phyloP scores from a whole-genome alignment of 2,888 invertebrate genomes.

The Lochmaea capreae region DNA sequence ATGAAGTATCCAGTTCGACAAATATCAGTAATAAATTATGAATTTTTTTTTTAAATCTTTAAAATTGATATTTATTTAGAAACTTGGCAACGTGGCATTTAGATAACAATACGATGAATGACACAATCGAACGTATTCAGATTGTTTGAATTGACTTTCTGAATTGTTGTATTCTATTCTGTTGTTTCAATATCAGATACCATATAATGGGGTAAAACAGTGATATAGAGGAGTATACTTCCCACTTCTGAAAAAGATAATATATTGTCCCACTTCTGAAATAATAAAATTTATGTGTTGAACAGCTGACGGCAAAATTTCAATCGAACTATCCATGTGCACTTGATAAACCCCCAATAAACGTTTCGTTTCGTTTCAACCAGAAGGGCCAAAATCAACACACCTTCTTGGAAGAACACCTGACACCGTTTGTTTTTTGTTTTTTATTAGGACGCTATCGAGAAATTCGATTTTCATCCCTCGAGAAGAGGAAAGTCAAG shows the following conservation, averaged over 20 bases:
- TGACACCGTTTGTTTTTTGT: background rate
- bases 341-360: background rate
- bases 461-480: constrained; percentile 12
- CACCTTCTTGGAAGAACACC: background rate
- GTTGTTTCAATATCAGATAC: too few relatives aligned
- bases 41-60: too few relatives aligned
- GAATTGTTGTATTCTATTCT: too few relatives aligned
- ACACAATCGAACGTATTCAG: too few relatives aligned
- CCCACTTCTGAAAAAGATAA: too few relatives aligned
- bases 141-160: too few relatives aligned
- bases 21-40: background rate
- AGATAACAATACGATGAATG: too few relatives aligned
- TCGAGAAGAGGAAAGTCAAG: background rate
- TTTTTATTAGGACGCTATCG: background rate
- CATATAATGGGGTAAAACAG: too few relatives aligned
- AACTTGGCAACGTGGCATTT: too few relatives aligned
- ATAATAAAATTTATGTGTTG: background rate
- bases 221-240: too few relatives aligned
- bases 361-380: background rate
- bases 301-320: background rate
- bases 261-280: constrained; percentile 1
- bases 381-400: constrained; percentile 8
- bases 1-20: background rate
- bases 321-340: background rate
- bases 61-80: too few relatives aligned